Conservation (phyloP, 1,140 invertebrate genomes). For the Drosophila albomicans region DNA sequence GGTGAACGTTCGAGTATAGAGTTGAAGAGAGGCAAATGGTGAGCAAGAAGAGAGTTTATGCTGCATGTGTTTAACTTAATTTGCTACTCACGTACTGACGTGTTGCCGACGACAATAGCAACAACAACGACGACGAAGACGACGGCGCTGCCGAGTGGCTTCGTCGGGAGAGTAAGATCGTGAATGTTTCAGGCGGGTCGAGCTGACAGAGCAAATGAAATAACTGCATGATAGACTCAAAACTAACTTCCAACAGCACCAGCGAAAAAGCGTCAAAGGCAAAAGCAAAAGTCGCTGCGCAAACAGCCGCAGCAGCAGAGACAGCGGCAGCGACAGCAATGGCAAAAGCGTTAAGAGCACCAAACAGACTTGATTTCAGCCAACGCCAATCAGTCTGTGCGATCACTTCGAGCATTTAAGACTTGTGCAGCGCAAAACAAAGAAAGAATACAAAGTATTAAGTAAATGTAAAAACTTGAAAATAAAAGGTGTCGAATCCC, state of each 20-base stretch:
- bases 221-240: constrained; percentile 46
- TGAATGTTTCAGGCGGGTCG: constrained; percentile 31
- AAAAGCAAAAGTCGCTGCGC: constrained; percentile 7
- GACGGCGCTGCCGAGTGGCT: not conserved
- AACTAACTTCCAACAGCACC: constrained; percentile 17
- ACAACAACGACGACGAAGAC: not conserved
- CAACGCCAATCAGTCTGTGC: constrained; percentile 63
- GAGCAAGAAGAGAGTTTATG: constrained; percentile 29
- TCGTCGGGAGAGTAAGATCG: constrained; percentile 28
- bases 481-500: constrained; percentile 30
- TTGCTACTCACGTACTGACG: constrained; percentile 65
- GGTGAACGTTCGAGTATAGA: constrained; percentile 60
- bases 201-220: constrained; percentile 20
- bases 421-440: constrained; percentile 37
- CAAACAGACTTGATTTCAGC: constrained; percentile 33
- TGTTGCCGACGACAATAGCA: not conserved
- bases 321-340: constrained; percentile 9
- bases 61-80: constrained; percentile 60
- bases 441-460: constrained; percentile 16
- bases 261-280: not conserved
- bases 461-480: constrained; percentile 9
- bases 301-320: constrained; percentile 1
- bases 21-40: constrained; percentile 20
- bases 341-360: constrained; percentile 17
- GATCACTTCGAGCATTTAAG: constrained; percentile 59